Conservation (phyloP, 1,140 invertebrate species). For the Mylabris phalerata region DNA sequence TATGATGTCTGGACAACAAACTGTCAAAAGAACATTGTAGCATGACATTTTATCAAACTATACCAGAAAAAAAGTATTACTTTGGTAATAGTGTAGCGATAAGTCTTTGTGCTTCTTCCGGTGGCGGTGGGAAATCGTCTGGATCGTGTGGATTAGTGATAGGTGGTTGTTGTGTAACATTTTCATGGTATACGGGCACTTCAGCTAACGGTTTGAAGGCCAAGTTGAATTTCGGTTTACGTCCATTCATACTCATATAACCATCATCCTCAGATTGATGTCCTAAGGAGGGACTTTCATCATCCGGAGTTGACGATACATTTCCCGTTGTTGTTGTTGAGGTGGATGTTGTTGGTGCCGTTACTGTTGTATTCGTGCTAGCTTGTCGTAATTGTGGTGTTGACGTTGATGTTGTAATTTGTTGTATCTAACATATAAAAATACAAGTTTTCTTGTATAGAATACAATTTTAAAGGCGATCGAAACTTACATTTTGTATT, state of each 20-base stretch:
- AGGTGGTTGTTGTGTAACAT: constrained; percentile 13
- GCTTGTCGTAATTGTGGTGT: constrained; percentile 36
- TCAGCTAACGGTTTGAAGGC: constrained; percentile 60
- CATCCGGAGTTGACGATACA: constrained; percentile 48
- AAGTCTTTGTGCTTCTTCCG: constrained; percentile 65
- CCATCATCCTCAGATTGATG: constrained; percentile 82
- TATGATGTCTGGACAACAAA: too few species aligned
- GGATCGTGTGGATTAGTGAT: constrained; percentile 27
- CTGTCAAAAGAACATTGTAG: too few species aligned
- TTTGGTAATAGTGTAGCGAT: constrained; percentile 66
- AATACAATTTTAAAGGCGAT: neutral
- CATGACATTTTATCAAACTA: too few species aligned
- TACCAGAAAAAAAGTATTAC: constrained; percentile 42
- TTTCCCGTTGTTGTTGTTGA: constrained; percentile 15
- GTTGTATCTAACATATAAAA: constrained; percentile 28
- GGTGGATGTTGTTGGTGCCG: constrained; percentile 3
- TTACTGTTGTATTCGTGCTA: constrained; percentile 44
- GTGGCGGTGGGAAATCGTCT: constrained; percentile 58
- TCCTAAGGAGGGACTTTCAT: constrained; percentile 66
- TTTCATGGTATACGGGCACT: constrained; percentile 51
- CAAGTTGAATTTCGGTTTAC: constrained; percentile 62
- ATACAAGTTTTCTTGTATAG: too few species aligned
- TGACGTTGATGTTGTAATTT: constrained; percentile 29
- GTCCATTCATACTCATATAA: constrained; percentile 83
- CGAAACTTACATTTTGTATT: constrained; percentile 34